Conservation (phyloP, 2,888 invertebrate species). For the Ligdia adustata region DNA sequence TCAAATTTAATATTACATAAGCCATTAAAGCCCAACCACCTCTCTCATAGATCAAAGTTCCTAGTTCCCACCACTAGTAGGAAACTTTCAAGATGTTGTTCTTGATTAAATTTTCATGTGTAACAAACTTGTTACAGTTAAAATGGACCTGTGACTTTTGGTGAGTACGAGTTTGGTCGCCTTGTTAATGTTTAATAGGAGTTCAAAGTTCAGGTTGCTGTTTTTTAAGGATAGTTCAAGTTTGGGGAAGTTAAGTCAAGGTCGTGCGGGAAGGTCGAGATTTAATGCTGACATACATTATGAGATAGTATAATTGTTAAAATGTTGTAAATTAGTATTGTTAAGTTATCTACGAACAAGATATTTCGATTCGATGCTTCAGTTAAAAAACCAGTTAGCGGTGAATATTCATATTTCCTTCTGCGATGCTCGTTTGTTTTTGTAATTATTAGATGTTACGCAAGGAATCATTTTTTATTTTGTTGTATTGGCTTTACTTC, state of each 20-base stretch:
- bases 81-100: constrained; percentile 32
- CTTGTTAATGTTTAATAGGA: constrained; percentile 14
- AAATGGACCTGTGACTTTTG: constrained; percentile 19
- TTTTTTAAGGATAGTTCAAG: not conserved
- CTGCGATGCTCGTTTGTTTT: too few species aligned
- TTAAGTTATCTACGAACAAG: too few species aligned
- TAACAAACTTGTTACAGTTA: constrained; percentile 11
- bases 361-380: too few species aligned
- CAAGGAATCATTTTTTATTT: too few species aligned
- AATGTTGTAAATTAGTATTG: too few species aligned
- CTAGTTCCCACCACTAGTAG: constrained; percentile 13
- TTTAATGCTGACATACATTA: too few species aligned
- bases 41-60: constrained; percentile 26
- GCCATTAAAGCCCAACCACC: constrained; percentile 8
- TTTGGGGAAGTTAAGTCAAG: not conserved
- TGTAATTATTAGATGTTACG: too few species aligned
- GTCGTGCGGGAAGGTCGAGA: not conserved
- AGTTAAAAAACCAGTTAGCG: too few species aligned
- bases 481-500: too few species aligned
- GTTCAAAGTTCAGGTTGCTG: not conserved
- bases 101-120: constrained; percentile 36
- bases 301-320: too few species aligned
- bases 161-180: constrained; percentile 22
- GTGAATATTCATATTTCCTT: too few species aligned
- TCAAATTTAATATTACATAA: constrained; percentile 20